phyloP scores from a whole-genome alignment of 1,140 invertebrate genomes.

The Drosophila fuyamai region DNA sequence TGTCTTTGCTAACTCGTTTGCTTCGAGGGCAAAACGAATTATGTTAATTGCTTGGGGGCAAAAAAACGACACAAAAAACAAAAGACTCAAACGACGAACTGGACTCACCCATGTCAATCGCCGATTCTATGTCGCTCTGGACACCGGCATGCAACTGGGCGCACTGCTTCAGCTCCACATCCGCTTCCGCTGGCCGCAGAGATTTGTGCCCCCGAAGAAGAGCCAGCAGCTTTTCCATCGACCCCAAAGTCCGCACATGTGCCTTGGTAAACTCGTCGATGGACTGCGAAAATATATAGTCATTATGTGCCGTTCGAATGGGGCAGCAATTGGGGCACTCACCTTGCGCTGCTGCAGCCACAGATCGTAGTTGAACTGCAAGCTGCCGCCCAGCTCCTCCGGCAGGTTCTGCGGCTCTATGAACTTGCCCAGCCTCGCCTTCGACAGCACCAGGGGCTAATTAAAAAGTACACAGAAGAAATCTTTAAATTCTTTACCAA shows the following conservation, averaged over 20 bases:
- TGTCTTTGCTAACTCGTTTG: slow-evolving; percentile 27
- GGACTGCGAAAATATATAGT: slow-evolving; percentile 84
- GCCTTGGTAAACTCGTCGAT: slow-evolving; percentile 87
- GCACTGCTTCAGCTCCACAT: slow-evolving; percentile 85
- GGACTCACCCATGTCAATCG: slow-evolving; percentile 79
- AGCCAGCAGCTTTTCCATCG: slow-evolving; percentile 86
- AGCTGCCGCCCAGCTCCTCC: slow-evolving; percentile 91
- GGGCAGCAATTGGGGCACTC: slow-evolving; percentile 69
- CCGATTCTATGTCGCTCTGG: slow-evolving; percentile 71
- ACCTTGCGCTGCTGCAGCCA: slow-evolving; percentile 95
- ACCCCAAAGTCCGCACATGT: slow-evolving; percentile 85
- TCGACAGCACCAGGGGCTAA: slow-evolving; percentile 88
- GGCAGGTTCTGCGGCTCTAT: slow-evolving; percentile 91
- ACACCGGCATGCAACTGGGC: slow-evolving; percentile 85
- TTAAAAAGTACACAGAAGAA: not conserved
- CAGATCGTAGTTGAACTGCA: slow-evolving; percentile 91
- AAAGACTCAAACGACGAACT: slow-evolving; percentile 73
- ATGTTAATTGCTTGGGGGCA: slow-evolving; percentile 55
- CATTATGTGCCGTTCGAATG: not conserved
- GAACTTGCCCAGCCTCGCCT: slow-evolving; percentile 89
- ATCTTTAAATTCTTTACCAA: no score
- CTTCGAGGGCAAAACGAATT: slow-evolving; percentile 60
- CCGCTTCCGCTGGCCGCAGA: slow-evolving; percentile 85
- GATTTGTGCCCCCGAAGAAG: slow-evolving; percentile 84
- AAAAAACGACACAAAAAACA: slow-evolving; percentile 33